phyloP scores from a whole-genome alignment of 1,140 invertebrate genomes.

The Plodia interpunctella region DNA sequence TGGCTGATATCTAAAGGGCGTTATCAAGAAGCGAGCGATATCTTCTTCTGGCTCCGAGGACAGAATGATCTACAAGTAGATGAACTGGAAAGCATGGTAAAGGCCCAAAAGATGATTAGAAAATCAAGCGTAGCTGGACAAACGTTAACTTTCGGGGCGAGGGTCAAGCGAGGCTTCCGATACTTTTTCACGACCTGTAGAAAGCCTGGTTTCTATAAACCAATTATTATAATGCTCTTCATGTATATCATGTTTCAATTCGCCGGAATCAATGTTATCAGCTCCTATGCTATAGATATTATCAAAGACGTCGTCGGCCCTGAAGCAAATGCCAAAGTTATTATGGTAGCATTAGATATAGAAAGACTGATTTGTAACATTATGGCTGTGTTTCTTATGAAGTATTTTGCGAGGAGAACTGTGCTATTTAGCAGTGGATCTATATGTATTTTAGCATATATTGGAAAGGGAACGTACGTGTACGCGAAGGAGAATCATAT shows the following conservation, averaged over 20 bases:
- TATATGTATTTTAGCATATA: slow-evolving; percentile 53
- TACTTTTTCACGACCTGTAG: slow-evolving; percentile 41
- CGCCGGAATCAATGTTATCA: slow-evolving; percentile 65
- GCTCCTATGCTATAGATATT: slow-evolving; percentile 64
- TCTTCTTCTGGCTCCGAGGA: slow-evolving; percentile 60
- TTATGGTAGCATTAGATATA: slow-evolving; percentile 62
- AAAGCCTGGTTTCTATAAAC: slow-evolving; percentile 69
- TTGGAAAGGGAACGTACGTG: slow-evolving; percentile 52
- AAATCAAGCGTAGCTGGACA: slow-evolving; percentile 47
- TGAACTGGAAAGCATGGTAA: slow-evolving; percentile 60
- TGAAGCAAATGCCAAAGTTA: slow-evolving; percentile 49
- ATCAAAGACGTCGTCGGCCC: slow-evolving; percentile 53
- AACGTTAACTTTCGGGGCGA: slow-evolving; percentile 26
- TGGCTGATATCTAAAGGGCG: slow-evolving; percentile 63
- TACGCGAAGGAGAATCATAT: slow-evolving; percentile 41
- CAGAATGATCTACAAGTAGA: slow-evolving; percentile 36
- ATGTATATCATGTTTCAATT: slow-evolving; percentile 66
- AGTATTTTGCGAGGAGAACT: slow-evolving; percentile 51
- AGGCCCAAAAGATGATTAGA: slow-evolving; percentile 43
- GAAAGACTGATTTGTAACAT: slow-evolving; percentile 61
- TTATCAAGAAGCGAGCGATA: slow-evolving; percentile 48
- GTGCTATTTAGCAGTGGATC: slow-evolving; percentile 49
- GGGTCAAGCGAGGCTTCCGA: slow-evolving; percentile 35
- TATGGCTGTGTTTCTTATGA: slow-evolving; percentile 63
- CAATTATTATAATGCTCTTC: slow-evolving; percentile 62